phyloP scores from a whole-genome alignment of 2,888 invertebrate genomes.

The Campoletis raptor region DNA sequence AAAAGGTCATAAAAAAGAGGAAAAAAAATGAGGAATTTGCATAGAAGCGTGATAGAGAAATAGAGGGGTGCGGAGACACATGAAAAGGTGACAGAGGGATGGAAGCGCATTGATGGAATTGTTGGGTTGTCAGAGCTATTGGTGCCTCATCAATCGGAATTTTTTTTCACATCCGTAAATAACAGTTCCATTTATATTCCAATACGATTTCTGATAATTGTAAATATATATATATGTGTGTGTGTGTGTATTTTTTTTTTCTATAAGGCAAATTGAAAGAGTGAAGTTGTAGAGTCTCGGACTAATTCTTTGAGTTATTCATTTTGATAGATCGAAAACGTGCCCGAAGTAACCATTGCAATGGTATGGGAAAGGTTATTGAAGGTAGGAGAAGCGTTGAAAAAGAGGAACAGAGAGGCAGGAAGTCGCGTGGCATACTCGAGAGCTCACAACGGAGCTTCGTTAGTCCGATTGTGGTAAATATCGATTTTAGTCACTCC shows the following conservation, averaged over 20 bases:
- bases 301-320: slow-evolving; percentile 52
- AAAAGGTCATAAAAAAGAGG: slow-evolving; percentile 1
- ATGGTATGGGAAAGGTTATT: slow-evolving; percentile 5
- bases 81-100: background rate
- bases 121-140: slow-evolving; percentile 15
- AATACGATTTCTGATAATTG: slow-evolving; percentile 10
- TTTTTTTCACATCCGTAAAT: slow-evolving; percentile 8
- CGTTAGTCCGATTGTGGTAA: slow-evolving; percentile 67
- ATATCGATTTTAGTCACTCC: slow-evolving; percentile 58
- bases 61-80: background rate
- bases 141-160: slow-evolving; percentile 35
- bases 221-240: background rate
- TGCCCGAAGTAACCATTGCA: slow-evolving; percentile 14
- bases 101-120: slow-evolving; percentile 3
- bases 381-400: background rate
- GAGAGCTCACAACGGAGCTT: slow-evolving; percentile 42
- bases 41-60: slow-evolving; percentile 2
- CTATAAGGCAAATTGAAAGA: background rate
- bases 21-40: slow-evolving; percentile 18
- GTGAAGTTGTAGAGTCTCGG: slow-evolving; percentile 3
- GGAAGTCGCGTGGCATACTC: slow-evolving; percentile 46
- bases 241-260: background rate
- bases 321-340: slow-evolving; percentile 56
- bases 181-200: slow-evolving; percentile 32
- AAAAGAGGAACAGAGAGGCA: slow-evolving; percentile 32